Evolutionary conservation across 2,888 invertebrate genomes (phyloP), one percentile per base, ranked within the genome.

Genomic region (Coronaproctus castanopsis): DNA sequence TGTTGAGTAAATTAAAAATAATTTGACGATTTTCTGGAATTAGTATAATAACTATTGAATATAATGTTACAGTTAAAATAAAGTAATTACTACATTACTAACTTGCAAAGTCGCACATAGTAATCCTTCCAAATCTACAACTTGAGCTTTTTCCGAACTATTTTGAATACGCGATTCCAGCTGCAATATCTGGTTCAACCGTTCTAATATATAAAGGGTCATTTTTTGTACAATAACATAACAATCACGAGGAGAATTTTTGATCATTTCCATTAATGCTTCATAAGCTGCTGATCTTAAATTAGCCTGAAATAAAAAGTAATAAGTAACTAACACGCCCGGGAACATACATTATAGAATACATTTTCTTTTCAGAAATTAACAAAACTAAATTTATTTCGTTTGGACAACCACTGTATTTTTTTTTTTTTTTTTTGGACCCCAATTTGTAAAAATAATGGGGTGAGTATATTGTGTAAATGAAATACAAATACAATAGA

Each of bases 261-360:
- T 98, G 52, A 99, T 90, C 87, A 98, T 87, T 75, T 97, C 97
- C 97, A 98, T 98, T 0, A 98, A 77, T 0, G 98, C 96, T 73
- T 98, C 97, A 71, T 98, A 98, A 0, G 98, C 98, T 36, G 97
- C 95, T 23, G 92, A 89, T 65, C 98, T 78, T 59, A 98, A 77
- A 72, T 97, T 97, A 56, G 90, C 88, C 71, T 91, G 72, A 20
- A 63, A 63, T 53, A 23, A 55, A 36, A 36, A 36, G 14, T 36
- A 36, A n/a, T n/a, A n/a, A n/a, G n/a, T n/a, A n/a, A n/a, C n/a
- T n/a, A n/a, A n/a, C n/a, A n/a, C n/a, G n/a, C n/a, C n/a, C n/a
- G n/a, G n/a, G n/a, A n/a, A n/a, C n/a, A n/a, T n/a, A n/a, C n/a
- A n/a, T n/a, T n/a, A n/a, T n/a, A n/a, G n/a, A n/a, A n/a, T n/a